Evolutionary conservation across 2,113 vertebrate species (phyloP), one percentile per base, ranked within the genome.

Genomic region (Pseudonaja textilis): DNA sequence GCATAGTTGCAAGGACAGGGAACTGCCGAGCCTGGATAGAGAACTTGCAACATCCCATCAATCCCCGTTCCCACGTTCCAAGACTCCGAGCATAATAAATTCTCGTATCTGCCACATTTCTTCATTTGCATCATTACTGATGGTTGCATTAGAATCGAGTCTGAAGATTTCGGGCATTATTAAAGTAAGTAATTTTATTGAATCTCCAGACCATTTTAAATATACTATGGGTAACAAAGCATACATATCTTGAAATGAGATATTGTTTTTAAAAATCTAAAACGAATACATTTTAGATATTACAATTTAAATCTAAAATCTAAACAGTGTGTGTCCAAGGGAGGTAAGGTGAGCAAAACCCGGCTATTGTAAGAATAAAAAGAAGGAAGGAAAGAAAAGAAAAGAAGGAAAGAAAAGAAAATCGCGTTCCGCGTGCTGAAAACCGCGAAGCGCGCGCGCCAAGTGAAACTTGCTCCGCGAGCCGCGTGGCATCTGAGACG

Each of bases 361-460:
- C n/a, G 18, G 9, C n/a, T 8, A 20, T 20, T n/a, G 4, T 5
- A 64, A n/a, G 29, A 26, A 11, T 22, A 57, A 57, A 3, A 26
- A 64, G 4, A n/a, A 0, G 1, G 59, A 14, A 64, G 1, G 14
- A 0, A 5, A 34, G 12, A 18, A 2, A 34, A 34, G 14, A 4
- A 14, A 69, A 69, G 3, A 29, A 3, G 1, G 2, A 16, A 5
- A 34, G 12, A 18, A 2, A 34, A n/a, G n/a, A 4, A 14, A 81
- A 81, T 6, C 16, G 18, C 34, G 69, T n/a, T n/a, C 5, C 16
- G 64, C 14, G 6, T 81, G 16, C 34, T 39, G 16, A 81, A 47
- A 81, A 81, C 16, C 16, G 6, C 34, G 69, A 34, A 39, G 69
- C 18, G 16, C 69, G 7, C 6, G 18, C 3, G 69, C 69, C 69